These are phyloP conservation scores for Plutella xylostella DNA, from an alignment of 2,888 invertebrate genomes.

Conservation along the genomic window DNA sequence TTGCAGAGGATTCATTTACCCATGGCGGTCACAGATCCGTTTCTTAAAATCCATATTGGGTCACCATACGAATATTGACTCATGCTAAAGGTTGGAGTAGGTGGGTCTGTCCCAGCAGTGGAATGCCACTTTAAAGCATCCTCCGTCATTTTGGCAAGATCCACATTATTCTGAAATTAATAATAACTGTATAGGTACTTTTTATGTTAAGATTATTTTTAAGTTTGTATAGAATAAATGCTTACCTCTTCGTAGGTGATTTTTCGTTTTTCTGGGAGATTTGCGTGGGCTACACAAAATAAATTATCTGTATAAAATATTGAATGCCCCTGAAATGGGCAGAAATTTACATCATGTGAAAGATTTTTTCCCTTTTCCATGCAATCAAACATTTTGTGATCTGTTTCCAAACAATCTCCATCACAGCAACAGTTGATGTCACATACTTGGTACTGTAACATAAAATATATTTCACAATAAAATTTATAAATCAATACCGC, in stretches of 20 bases:
- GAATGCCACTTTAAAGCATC: slow-evolving; percentile 33
- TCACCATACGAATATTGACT: slow-evolving; percentile 34
- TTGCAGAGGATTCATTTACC: too few relatives aligned
- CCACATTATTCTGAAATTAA: slow-evolving; percentile 26
- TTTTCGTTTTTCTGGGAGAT: slow-evolving; percentile 38
- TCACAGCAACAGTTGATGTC: slow-evolving; percentile 91
- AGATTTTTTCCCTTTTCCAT: slow-evolving; percentile 25
- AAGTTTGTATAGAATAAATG: slow-evolving; percentile 11
- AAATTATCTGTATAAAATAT: slow-evolving; percentile 28
- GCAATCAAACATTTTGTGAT: slow-evolving; percentile 74
- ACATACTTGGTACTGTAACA: slow-evolving; percentile 71
- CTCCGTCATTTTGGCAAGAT: slow-evolving; percentile 16
- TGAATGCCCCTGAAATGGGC: slow-evolving; percentile 18
- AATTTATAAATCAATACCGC: not conserved
- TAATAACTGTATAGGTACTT: not conserved
- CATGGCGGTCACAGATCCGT: slow-evolving; percentile 35
- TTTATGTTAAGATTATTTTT: not conserved
- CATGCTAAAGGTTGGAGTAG: slow-evolving; percentile 27
- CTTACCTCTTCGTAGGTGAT: slow-evolving; percentile 28
- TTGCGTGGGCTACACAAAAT: slow-evolving; percentile 50
- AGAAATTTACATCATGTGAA: slow-evolving; percentile 26
- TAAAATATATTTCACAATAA: slow-evolving; percentile 10
- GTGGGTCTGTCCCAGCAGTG: slow-evolving; percentile 16
- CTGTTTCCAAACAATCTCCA: slow-evolving; percentile 73
- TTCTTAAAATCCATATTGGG: slow-evolving; percentile 43